Percentiles rank a stretch among this genome's conserved stretches.
These are phyloP conservation scores for Meloidogyne chitwoodi DNA, from an alignment of 1,140 invertebrate species.

Conservation along the genomic window DNA sequence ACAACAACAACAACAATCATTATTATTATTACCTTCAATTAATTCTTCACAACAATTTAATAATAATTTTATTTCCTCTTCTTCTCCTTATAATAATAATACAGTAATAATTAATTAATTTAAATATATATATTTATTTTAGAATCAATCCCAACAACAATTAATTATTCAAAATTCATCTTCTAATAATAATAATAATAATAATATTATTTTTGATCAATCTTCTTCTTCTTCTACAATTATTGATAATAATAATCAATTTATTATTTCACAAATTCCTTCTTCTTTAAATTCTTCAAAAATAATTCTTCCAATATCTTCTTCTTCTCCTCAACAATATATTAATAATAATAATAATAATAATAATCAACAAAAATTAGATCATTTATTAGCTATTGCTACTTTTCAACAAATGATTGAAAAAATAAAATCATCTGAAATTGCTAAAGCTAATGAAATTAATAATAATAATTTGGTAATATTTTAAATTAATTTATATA, in stretches of 20 bases:
- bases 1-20: not conserved
- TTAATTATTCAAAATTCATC: not conserved
- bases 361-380: not conserved
- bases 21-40: not conserved
- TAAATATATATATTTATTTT: not conserved
- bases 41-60: not conserved
- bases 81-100: not conserved
- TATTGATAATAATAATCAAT: not conserved
- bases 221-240: not conserved
- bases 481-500: not conserved
- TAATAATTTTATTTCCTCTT: not conserved
- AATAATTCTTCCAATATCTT: not conserved
- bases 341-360: too few species aligned
- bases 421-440: not conserved
- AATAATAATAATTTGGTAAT: not conserved
- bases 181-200: not conserved
- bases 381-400: slow-evolving; percentile 5
- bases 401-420: slow-evolving; percentile 21
- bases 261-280: not conserved
- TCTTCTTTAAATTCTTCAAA: not conserved
- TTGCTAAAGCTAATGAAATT: not conserved
- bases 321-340: too few species aligned
- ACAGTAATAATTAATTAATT: not conserved
- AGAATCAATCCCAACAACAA: not conserved
- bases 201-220: too few species aligned